These are phyloP conservation scores for Parazoanthus atlanticus DNA, from an alignment of 92 coral and sea anemone genomes.

Conservation along the genomic window DNA sequence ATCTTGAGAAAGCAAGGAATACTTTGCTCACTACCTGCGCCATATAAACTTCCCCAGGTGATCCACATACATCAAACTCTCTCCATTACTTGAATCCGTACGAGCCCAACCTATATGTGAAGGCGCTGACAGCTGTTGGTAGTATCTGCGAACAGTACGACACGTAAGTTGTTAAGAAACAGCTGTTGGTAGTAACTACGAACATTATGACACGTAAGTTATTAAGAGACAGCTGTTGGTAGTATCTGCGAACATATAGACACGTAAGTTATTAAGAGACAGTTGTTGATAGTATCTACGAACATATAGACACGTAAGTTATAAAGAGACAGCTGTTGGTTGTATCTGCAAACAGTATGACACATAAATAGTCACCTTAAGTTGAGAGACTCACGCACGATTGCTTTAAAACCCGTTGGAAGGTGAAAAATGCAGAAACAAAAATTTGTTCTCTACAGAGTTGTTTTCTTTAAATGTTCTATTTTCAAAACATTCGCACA, in stretches of 20 bases:
- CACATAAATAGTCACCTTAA: constrained; percentile 78
- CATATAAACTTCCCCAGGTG: constrained; percentile 64
- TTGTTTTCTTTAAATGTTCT: background rate
- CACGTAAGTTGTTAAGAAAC: constrained; percentile 65
- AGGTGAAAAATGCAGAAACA: background rate
- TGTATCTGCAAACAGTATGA: constrained; percentile 91
- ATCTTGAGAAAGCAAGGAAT: background rate
- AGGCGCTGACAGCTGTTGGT: constrained; percentile 91
- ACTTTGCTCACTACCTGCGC: background rate
- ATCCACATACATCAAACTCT: constrained; percentile 83
- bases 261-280: constrained; percentile 36
- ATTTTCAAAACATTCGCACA: no score
- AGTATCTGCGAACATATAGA: background rate
- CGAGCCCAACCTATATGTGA: constrained; percentile 90
- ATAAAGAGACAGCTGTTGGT: background rate
- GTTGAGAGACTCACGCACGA: background rate
- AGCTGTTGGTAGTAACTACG: constrained; percentile 85
- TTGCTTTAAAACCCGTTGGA: background rate
- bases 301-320: constrained; percentile 92
- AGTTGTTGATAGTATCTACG: constrained; percentile 85
- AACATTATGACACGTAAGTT: constrained; percentile 91
- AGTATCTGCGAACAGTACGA: constrained; percentile 92
- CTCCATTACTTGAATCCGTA: constrained; percentile 89
- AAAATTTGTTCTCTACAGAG: background rate
- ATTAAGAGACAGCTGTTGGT: background rate